These are phyloP conservation scores for Hirtodrosophila histrioides DNA, from an alignment of 2,888 invertebrate species.

Conservation along the genomic window DNA sequence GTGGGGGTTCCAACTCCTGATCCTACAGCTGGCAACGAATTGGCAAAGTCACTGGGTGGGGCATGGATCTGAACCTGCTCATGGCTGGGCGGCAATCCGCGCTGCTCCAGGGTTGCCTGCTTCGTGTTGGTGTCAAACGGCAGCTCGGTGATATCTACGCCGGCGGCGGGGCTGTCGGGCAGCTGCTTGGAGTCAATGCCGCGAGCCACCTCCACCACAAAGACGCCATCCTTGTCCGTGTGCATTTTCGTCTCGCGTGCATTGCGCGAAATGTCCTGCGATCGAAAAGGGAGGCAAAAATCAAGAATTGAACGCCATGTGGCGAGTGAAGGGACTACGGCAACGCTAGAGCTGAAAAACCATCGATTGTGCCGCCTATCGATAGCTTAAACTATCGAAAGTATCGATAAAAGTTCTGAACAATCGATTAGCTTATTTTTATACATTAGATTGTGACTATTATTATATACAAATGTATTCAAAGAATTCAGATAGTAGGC, in stretches of 20 bases:
- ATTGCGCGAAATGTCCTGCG: conserved; percentile 89
- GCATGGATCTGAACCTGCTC: conserved; percentile 85
- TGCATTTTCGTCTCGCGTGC: conserved; percentile 91
- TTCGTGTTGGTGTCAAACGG: conserved; percentile 78
- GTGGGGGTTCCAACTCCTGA: conserved; percentile 47
- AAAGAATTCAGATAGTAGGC: too few species aligned
- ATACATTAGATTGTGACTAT: too few species aligned
- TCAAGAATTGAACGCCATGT: conserved; percentile 12
- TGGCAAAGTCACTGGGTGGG: conserved; percentile 72
- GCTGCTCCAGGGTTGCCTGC: conserved; percentile 66
- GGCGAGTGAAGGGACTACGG: conserved; percentile 5
- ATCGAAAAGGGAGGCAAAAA: conserved; percentile 11
- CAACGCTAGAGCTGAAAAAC: not conserved
- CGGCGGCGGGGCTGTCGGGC: conserved; percentile 72
- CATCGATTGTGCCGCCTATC: too few species aligned
- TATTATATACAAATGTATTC: too few species aligned
- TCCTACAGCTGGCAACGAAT: conserved; percentile 34
- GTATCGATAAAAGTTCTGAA: too few species aligned
- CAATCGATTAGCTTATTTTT: too few species aligned
- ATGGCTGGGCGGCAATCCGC: conserved; percentile 64
- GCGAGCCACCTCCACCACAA: conserved; percentile 89
- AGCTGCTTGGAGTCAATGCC: conserved; percentile 84
- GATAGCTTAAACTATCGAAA: too few species aligned
- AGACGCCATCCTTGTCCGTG: conserved; percentile 89
- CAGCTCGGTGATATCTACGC: conserved; percentile 72